phyloP scores from a whole-genome alignment of 2,797 vertebrate species.

The Darevskia nairensis region DNA sequence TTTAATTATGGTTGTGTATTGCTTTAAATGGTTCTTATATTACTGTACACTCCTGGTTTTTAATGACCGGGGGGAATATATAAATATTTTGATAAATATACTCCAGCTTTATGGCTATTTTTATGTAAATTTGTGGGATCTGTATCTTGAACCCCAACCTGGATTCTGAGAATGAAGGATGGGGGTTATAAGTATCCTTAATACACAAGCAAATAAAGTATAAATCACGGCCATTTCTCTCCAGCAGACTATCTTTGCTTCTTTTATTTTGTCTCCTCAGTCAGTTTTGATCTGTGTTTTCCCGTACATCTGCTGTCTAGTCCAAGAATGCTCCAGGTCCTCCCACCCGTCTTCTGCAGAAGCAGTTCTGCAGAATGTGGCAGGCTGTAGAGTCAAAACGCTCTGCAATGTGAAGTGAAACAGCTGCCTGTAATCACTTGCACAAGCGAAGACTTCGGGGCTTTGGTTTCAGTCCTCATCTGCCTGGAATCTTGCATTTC shows the following conservation, averaged over 20 bases:
- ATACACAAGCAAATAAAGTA: background rate
- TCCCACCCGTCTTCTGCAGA: constrained; percentile 46
- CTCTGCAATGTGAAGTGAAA: constrained; percentile 87
- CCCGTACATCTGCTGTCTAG: constrained; percentile 64
- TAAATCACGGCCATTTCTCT: constrained; percentile 72
- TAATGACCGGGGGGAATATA: too few species aligned
- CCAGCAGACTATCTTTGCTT: constrained; percentile 66
- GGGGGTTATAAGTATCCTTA: background rate
- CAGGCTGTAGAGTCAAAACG: constrained; percentile 88
- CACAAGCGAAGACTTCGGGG: constrained; percentile 84
- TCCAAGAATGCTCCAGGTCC: constrained; percentile 32
- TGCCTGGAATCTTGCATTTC: constrained; percentile 89
- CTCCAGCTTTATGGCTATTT: too few species aligned
- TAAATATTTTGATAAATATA: too few species aligned
- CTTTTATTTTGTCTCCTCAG: constrained; percentile 33
- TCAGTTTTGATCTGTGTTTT: constrained; percentile 47
- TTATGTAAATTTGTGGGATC: background rate
- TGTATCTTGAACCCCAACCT: background rate
- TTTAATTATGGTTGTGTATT: too few species aligned
- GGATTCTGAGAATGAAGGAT: background rate
- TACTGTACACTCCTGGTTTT: too few species aligned
- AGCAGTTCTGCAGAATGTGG: constrained; percentile 76
- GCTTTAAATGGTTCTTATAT: too few species aligned
- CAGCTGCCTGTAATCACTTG: constrained; percentile 87
- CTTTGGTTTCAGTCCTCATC: constrained; percentile 89